A percentile compares a stretch with the other conserved stretches of the same genome.
phyloP scores from a whole-genome alignment of 2,797 vertebrate genomes.

The Macroramphosus scolopax region DNA sequence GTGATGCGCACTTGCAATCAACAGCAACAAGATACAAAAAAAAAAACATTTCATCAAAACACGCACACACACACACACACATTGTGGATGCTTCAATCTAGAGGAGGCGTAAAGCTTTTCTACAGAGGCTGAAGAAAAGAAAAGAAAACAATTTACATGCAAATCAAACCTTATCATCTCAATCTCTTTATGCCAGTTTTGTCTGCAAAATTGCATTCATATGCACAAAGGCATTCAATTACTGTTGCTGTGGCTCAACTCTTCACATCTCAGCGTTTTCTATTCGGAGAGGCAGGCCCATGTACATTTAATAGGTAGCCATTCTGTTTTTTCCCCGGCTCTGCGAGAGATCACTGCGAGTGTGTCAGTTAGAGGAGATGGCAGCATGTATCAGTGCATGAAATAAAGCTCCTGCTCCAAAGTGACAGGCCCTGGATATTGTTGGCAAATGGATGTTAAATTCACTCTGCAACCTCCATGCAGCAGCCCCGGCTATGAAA shows the following conservation, averaged over 20 bases:
- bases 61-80: constrained; percentile 28
- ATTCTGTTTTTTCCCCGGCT: constrained; percentile 59
- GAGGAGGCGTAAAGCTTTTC: constrained; percentile 55
- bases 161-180: constrained; percentile 81
- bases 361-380: constrained; percentile 73
- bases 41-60: constrained; percentile 38
- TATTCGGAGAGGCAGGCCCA: constrained; percentile 67
- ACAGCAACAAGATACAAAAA: constrained; percentile 34
- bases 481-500: constrained; percentile 69
- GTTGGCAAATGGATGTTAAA: constrained; percentile 75
- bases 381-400: constrained; percentile 80
- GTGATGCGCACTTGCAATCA: constrained; percentile 40
- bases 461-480: constrained; percentile 69
- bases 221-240: constrained; percentile 77
- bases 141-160: constrained; percentile 82
- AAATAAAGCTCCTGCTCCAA: constrained; percentile 76
- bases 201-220: constrained; percentile 72
- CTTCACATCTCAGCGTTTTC: constrained; percentile 70
- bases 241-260: constrained; percentile 68
- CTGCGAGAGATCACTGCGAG: constrained; percentile 59
- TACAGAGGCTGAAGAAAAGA: constrained; percentile 38
- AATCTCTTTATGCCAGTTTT: constrained; percentile 74
- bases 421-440: constrained; percentile 77
- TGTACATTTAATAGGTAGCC: constrained; percentile 76
- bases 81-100: constrained; percentile 41